A percentile compares a stretch with the other conserved stretches of the same genome.
Evolutionary conservation across 2,797 vertebrate species (phyloP).

Genomic region (Rhinophrynus dorsalis): DNA sequence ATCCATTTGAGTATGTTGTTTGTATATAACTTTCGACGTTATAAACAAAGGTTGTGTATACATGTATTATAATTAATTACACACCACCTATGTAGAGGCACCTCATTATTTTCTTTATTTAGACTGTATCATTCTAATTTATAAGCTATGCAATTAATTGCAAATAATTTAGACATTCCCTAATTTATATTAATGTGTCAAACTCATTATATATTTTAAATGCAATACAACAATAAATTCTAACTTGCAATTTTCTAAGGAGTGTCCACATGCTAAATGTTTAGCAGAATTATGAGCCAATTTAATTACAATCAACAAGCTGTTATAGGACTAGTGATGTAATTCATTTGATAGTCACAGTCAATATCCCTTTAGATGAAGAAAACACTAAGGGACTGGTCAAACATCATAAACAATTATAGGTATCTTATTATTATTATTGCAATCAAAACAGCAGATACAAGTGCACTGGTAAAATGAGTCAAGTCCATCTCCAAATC

Average conservation of each 20-base stretch:
- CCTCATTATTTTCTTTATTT: neutral
- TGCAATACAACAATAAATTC: neutral
- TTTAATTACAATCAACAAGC: neutral
- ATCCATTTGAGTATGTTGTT: too few relatives aligned
- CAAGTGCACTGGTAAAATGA: too few relatives aligned
- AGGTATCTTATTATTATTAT: too few relatives aligned
- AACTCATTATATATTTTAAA: conserved; percentile 5
- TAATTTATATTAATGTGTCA: conserved; percentile 11
- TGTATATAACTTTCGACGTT: too few relatives aligned
- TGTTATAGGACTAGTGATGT: neutral
- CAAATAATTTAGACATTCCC: conserved; percentile 10
- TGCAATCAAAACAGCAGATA: too few relatives aligned
- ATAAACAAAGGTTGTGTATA: neutral
- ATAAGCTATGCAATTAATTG: conserved; percentile 1
- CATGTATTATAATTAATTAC: conserved; percentile 20
- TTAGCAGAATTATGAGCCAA: neutral
- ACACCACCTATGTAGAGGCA: neutral
- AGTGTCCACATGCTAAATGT: neutral
- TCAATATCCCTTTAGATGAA: neutral
- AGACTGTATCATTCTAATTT: conserved; percentile 1
- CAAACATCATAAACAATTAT: too few relatives aligned
- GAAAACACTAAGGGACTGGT: too few relatives aligned
- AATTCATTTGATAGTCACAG: neutral
- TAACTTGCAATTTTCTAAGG: neutral
- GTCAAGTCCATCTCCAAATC: too few relatives aligned